Base-by-base conservation (phyloP, 2,797 vertebrate genomes). In the Parotocinclus haroldoi region DNA sequence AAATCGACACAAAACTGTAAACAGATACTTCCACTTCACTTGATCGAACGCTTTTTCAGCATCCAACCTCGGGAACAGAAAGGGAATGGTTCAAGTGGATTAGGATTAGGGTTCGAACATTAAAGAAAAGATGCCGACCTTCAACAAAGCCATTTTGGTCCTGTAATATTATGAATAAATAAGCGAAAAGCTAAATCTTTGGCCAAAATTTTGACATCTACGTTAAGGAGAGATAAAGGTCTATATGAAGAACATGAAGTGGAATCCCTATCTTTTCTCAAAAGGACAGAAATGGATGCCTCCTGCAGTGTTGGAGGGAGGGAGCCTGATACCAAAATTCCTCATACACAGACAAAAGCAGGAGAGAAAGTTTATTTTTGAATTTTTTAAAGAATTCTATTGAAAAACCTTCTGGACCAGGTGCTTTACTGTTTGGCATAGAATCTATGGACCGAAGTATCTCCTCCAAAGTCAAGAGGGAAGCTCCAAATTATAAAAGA, bases 191-290 rank as follows among this genome's bases (percentile, higher is more conserved):
- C 50, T 52, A 52, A 52, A 8, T 7, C 7, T 52, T 52, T 52
- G 50, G 16, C 50, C 50, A 52, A 10, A 10, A 52, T 52, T 52
- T 52, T n/a, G n/a, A n/a, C n/a, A n/a, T n/a, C n/a, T n/a, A n/a
- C n/a, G n/a, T n/a, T n/a, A n/a, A n/a, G n/a, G 49, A 17, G 14
- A 7, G 49, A 50, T 50, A 50, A 9, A 50, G 49, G 49, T 50
- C 49, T 17, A n/a, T 50, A 50, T 16, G n/a, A 50, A 7, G 4
- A 50, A 50, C 49, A 50, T 50, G 14, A 6, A 50, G 13, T 14
- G 9, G 14, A 14, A 42, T 42, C 39, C 39, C 10, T 42, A 50
- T 50, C 49, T 50, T 50, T 50, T 50, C 16, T 17, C 49, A 50
- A 50, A 50, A 50, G 49, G 4, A 50, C 4, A 50, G 49, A 3